A percentile compares a stretch with the other conserved stretches of the same genome.
Evolutionary conservation across 2,113 vertebrate species (phyloP).

Genomic region (Lucifuga dentata): DNA sequence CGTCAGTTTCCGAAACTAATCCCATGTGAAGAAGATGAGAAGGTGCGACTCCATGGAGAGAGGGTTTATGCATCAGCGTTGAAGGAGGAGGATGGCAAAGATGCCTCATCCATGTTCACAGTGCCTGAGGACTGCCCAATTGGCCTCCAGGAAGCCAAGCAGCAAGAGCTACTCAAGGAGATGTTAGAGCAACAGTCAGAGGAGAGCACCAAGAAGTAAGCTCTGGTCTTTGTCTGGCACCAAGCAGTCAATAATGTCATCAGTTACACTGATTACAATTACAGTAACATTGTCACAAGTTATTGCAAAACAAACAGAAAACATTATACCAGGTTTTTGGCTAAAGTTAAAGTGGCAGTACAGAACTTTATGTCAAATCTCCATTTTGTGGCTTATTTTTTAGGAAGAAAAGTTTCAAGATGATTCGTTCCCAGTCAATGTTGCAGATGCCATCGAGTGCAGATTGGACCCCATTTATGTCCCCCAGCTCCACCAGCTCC

Average conservation of each 20-base stretch:
- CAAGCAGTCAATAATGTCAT: not conserved
- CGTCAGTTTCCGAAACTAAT: slow-evolving; percentile 92
- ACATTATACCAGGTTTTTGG: too few species aligned
- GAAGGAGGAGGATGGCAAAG: slow-evolving; percentile 92
- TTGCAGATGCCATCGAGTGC: slow-evolving; percentile 86
- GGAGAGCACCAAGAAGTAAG: slow-evolving; percentile 91
- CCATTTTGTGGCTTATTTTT: slow-evolving; percentile 8
- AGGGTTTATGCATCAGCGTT: slow-evolving; percentile 93
- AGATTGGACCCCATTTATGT: slow-evolving; percentile 83
- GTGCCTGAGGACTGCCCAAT: slow-evolving; percentile 96
- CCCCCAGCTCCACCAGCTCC: slow-evolving; percentile 82
- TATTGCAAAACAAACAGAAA: not conserved
- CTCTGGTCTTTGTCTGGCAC: not conserved
- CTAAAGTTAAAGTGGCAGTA: too few species aligned
- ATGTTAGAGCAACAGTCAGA: slow-evolving; percentile 92
- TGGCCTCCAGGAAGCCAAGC: slow-evolving; percentile 92
- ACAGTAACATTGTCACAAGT: not conserved
- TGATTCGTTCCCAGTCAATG: slow-evolving; percentile 94
- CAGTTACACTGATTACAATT: not conserved
- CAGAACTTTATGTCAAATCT: too few species aligned
- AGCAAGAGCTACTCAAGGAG: slow-evolving; percentile 92
- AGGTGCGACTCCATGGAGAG: slow-evolving; percentile 89
- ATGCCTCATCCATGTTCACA: slow-evolving; percentile 90
- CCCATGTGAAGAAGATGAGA: slow-evolving; percentile 89
- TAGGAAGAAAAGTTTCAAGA: slow-evolving; percentile 95